phyloP scores from a whole-genome alignment of 2,888 invertebrate species.

The Stramonita haemastoma region DNA sequence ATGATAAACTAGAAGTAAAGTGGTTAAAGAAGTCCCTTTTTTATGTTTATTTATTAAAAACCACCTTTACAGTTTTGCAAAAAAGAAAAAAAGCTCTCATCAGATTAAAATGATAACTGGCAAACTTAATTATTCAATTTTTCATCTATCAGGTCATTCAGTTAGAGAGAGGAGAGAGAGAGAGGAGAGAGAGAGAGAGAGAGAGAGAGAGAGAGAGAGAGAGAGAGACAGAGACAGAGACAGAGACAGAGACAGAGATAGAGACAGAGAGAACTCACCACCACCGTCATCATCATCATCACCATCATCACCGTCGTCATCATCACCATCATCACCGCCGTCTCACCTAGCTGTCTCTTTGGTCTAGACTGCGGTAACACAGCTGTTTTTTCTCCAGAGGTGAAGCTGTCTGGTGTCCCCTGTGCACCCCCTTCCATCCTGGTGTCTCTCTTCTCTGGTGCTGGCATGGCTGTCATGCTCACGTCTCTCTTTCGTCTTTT shows the following conservation, averaged over 20 bases:
- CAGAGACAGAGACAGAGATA: neutral
- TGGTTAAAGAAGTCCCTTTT: too few relatives aligned
- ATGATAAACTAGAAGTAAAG: too few relatives aligned
- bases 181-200: neutral
- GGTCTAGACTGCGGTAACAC: neutral
- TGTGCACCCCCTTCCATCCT: neutral
- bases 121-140: too few relatives aligned
- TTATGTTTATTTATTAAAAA: too few relatives aligned
- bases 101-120: too few relatives aligned
- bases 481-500: neutral
- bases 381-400: neutral
- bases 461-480: neutral
- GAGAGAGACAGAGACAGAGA: neutral
- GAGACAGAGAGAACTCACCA: neutral
- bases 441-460: neutral
- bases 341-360: conserved; percentile 3
- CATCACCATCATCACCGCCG: neutral
- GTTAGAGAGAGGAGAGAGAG: neutral
- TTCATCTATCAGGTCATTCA: too few relatives aligned
- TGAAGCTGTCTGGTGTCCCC: neutral
- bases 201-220: conserved; percentile 2
- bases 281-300: neutral
- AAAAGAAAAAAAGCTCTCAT: too few relatives aligned
- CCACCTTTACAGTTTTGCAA: too few relatives aligned
- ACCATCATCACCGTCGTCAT: neutral